These are phyloP conservation scores for Musca vetustissima DNA, from an alignment of 1,140 invertebrate species.

Conservation along the genomic window DNA sequence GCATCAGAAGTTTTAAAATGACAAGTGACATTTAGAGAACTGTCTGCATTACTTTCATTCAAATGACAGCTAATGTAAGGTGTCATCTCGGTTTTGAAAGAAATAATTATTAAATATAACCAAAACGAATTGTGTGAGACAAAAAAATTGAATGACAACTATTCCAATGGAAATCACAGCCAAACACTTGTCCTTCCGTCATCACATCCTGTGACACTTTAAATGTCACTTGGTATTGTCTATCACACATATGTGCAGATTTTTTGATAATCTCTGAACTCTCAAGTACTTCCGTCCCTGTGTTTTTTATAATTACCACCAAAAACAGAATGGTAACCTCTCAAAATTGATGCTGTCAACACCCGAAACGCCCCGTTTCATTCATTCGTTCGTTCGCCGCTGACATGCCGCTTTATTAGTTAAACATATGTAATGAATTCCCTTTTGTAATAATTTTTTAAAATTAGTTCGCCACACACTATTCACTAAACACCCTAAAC, in stretches of 20 bases:
- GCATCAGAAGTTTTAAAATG: too few species aligned
- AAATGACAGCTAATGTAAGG: too few species aligned
- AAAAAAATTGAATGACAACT: neutral
- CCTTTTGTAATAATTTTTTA: too few species aligned
- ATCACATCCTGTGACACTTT: neutral
- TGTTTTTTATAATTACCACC: constrained; percentile 8
- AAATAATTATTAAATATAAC: neutral
- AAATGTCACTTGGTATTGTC: constrained; percentile 1
- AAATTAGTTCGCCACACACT: too few species aligned
- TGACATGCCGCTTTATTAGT: neutral
- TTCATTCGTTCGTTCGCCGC: too few species aligned
- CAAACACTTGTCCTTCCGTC: too few species aligned
- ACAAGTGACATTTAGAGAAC: too few species aligned
- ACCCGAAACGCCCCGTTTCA: neutral
- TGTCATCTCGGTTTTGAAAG: too few species aligned
- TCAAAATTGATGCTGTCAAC: neutral
- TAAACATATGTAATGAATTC: constrained; percentile 3
- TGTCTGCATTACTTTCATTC: too few species aligned
- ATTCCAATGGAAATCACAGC: too few species aligned
- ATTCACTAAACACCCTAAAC: too few species aligned
- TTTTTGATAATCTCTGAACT: constrained; percentile 1
- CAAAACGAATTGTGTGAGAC: neutral
- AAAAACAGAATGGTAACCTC: neutral
- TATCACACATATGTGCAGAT: constrained; percentile 13
- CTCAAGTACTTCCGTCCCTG: too few species aligned